Conservation (phyloP, 1,140 invertebrate species). For the Ditylenchus dipsaci region DNA sequence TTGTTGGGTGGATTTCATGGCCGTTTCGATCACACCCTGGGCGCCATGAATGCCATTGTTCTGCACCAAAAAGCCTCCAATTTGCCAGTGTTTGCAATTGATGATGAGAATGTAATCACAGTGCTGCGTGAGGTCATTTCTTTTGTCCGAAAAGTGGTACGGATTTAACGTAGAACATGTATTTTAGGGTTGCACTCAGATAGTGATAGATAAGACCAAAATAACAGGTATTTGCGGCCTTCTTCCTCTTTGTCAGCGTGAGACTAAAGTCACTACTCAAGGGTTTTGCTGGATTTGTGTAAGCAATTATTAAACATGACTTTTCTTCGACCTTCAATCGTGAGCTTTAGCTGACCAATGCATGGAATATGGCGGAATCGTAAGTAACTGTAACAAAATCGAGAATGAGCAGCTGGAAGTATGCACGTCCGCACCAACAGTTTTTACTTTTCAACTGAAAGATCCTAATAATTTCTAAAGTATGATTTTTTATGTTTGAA, state of each 20-base stretch:
- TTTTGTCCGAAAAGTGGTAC: not conserved
- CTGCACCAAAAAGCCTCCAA: slow-evolving; percentile 6
- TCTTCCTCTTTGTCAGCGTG: slow-evolving; percentile 16
- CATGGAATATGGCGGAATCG: slow-evolving; percentile 15
- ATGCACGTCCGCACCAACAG: not conserved
- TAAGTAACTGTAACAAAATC: slow-evolving; percentile 17
- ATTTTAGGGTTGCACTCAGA: not conserved
- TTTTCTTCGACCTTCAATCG: too few species aligned
- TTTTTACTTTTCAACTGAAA: slow-evolving; percentile 26
- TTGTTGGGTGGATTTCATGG: slow-evolving; percentile 24
- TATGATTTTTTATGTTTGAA: too few species aligned
- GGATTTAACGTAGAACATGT: not conserved
- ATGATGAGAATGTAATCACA: slow-evolving; percentile 23
- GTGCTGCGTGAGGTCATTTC: slow-evolving; percentile 19
- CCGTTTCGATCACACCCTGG: slow-evolving; percentile 25
- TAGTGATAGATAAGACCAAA: not conserved
- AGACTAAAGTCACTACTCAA: slow-evolving; percentile 8
- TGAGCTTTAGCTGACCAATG: slow-evolving; percentile 16
- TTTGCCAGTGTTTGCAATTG: slow-evolving; percentile 17
- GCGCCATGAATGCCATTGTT: slow-evolving; percentile 15
- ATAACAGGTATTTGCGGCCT: slow-evolving; percentile 18
- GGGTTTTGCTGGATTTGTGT: slow-evolving; percentile 27
- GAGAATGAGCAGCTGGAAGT: slow-evolving; percentile 14
- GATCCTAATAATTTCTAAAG: not conserved
- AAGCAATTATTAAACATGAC: not conserved